Evolutionary conservation across 2,113 vertebrate species (phyloP), one percentile per base, ranked within the genome.

Genomic region (Cichladusa arquata): DNA sequence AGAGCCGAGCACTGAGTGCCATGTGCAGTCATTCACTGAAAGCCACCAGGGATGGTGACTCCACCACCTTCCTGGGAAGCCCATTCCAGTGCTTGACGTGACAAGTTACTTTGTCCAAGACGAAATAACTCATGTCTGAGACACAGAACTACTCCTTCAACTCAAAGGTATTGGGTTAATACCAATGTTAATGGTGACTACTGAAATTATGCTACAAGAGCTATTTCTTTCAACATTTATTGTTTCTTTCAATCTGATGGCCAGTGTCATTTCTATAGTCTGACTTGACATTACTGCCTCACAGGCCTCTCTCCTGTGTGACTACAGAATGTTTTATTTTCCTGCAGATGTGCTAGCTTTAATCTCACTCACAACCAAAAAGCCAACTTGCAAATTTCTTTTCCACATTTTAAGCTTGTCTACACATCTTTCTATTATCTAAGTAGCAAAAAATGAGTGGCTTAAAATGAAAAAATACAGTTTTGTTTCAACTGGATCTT

Each of bases 21-120:
- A 33, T 0, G 0, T 33, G 18, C 2, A 4, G 25, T 61, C 26
- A 36, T 19, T 48, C 62, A 42, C 23, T 70, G 34, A 42, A 48
- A 48, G 22, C 31, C 56, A 42, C 31, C 56, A 61, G 31, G 47
- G 42, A 33, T 28, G 25, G 54, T 61, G 54, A 42, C 29, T 69
- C 62, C 71, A 48, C 9, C 34, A 31, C 71, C 34, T 36, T 40
- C 62, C 56, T 26, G 31, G 29, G 40, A 34, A 83, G 47, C 54
- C 17, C 24, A 29, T 54, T 48, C 29, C 47, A 82, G 23, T 34
- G 47, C 40, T 15, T 42, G n/a, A 69, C n/a, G 19, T 7, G 24
- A 47, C 19, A 36, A 65, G 34, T 34, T 20, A 31, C 44, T 65
- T 38, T 3, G 4, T 22, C 40, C 33, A 8, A 2, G 3, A 64